phyloP scores from a whole-genome alignment of 1,140 invertebrate species.

The Formica exsecta region DNA sequence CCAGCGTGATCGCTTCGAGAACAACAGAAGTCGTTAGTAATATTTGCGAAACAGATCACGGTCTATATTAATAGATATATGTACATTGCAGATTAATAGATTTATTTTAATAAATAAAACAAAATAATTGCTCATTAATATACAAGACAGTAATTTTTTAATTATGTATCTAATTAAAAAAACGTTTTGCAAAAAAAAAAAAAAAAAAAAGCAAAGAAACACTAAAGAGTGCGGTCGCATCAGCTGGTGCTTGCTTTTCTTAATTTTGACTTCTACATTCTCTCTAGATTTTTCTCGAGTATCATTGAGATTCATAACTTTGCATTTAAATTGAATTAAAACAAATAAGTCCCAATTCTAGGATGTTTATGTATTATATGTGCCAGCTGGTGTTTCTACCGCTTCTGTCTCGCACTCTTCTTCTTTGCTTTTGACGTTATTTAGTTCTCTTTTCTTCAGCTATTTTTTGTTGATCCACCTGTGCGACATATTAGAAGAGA shows the following conservation, averaged over 20 bases:
- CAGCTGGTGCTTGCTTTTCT: constrained; percentile 4
- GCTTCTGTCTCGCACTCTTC: neutral
- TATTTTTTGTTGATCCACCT: constrained; percentile 61
- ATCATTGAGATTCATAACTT: constrained; percentile 30
- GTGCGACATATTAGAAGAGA: constrained; percentile 37
- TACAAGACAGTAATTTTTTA: neutral
- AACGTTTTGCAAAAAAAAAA: neutral
- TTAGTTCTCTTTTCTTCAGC: constrained; percentile 2
- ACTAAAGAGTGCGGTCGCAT: neutral
- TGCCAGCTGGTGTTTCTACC: constrained; percentile 32
- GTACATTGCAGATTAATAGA: neutral
- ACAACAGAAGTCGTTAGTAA: constrained; percentile 56
- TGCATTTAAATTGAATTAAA: constrained; percentile 31
- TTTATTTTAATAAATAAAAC: constrained; percentile 19
- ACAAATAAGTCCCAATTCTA: constrained; percentile 37
- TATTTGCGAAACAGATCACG: constrained; percentile 54
- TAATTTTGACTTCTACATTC: constrained; percentile 13
- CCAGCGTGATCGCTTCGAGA: constrained; percentile 44
- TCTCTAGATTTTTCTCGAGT: neutral
- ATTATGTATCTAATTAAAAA: neutral
- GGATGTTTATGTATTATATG: constrained; percentile 38
- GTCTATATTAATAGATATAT: neutral
- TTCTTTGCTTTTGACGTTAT: constrained; percentile 8
- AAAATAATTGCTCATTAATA: neutral
- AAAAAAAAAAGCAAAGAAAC: neutral